phyloP scores from a whole-genome alignment of 2,888 invertebrate genomes.

The Drosophila antonietae region DNA sequence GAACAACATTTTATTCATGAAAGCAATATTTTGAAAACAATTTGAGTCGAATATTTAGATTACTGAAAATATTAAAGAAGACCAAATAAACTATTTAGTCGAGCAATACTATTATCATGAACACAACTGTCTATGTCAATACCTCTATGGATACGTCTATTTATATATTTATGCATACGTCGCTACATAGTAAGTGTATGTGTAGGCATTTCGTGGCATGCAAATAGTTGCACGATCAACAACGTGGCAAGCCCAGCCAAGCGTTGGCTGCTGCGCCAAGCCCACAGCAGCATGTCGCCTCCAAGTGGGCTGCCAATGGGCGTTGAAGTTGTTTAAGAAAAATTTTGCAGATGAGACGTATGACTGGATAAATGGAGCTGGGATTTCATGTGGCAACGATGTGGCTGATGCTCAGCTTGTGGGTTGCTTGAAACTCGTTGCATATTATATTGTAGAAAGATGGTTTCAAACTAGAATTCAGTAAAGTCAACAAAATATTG shows the following conservation, averaged over 20 bases:
- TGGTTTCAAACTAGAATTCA: not conserved
- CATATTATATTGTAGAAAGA: not conserved
- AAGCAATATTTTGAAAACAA: too few species aligned
- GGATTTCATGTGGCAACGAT: not conserved
- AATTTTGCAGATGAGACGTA: not conserved
- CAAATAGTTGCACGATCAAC: conserved; percentile 8
- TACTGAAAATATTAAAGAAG: too few species aligned
- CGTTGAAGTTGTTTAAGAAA: not conserved
- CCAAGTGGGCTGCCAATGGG: conserved; percentile 3
- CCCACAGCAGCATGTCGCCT: not conserved
- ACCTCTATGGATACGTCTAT: too few species aligned
- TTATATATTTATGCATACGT: not conserved
- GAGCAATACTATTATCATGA: too few species aligned
- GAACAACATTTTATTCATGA: not conserved
- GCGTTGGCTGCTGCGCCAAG: conserved; percentile 6
- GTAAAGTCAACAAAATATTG: not conserved
- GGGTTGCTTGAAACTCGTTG: not conserved
- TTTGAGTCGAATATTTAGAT: too few species aligned
- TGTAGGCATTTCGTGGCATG: not conserved
- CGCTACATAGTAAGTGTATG: not conserved
- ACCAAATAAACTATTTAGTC: too few species aligned
- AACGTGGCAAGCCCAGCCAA: not conserved
- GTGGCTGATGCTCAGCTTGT: not conserved
- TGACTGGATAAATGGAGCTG: not conserved
- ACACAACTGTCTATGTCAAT: too few species aligned